phyloP scores from a whole-genome alignment of 2,888 invertebrate species.

The Pristionchus japonicus region DNA sequence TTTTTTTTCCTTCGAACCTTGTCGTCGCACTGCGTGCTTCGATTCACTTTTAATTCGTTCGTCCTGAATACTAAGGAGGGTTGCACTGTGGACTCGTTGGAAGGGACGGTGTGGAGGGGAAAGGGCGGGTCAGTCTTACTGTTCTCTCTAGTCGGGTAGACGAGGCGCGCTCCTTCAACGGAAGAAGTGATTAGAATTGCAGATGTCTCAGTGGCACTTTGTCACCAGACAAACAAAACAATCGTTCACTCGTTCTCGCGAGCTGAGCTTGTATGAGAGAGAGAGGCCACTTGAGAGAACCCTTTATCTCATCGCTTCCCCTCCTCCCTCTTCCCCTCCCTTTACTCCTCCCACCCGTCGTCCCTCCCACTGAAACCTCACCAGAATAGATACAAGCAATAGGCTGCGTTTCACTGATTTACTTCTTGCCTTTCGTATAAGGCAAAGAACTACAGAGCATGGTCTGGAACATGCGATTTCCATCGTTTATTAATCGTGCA shows the following conservation, averaged over 20 bases:
- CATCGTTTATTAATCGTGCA: background rate
- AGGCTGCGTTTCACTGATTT: background rate
- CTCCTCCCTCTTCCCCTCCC: background rate
- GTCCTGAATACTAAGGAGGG: background rate
- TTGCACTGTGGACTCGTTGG: background rate
- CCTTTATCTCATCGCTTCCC: background rate
- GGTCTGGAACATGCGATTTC: no score
- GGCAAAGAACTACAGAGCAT: no score
- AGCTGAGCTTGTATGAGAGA: constrained; percentile 11
- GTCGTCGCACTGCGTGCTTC: background rate
- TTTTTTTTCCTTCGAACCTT: no score
- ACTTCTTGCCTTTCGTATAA: no score
- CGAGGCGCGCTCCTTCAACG: background rate
- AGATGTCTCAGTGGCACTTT: background rate
- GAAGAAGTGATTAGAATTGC: background rate
- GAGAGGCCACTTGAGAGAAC: constrained; percentile 14
- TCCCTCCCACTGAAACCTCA: background rate
- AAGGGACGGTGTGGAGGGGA: background rate
- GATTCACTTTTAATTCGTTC: background rate
- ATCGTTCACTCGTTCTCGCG: background rate
- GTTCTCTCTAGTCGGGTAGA: background rate
- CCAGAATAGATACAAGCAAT: background rate
- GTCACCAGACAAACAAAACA: background rate
- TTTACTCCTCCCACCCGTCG: background rate
- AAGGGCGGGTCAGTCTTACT: background rate